phyloP scores from a whole-genome alignment of 2,113 vertebrate species.

The Microcebus griseorufus region DNA sequence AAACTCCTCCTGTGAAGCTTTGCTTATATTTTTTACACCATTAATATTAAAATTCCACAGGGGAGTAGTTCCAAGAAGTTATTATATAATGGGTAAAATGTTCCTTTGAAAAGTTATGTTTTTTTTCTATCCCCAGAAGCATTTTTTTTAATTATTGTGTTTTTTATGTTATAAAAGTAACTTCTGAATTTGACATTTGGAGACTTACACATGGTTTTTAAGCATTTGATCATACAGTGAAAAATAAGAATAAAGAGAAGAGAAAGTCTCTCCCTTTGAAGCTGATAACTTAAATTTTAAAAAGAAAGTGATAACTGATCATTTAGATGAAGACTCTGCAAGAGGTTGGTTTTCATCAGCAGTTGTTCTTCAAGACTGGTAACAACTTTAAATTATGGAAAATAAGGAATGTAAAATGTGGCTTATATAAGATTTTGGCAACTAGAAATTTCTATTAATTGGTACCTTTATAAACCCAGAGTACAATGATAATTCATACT shows the following conservation, averaged over 20 bases:
- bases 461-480: background rate
- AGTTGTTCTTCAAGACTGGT: background rate
- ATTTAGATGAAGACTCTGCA: background rate
- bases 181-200: background rate
- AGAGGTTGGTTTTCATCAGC: background rate
- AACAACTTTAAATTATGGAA: background rate
- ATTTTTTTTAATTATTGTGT: background rate
- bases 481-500: background rate
- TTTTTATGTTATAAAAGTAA: background rate
- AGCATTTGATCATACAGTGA: background rate
- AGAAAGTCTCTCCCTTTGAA: background rate
- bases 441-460: slow-evolving; percentile 12
- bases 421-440: background rate
- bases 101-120: background rate
- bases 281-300: background rate
- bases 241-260: slow-evolving; percentile 5
- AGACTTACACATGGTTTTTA: background rate
- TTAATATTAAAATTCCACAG: background rate
- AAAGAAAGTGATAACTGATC: background rate
- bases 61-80: background rate
- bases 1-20: background rate
- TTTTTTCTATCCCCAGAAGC: background rate
- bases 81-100: background rate
- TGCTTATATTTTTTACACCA: background rate
- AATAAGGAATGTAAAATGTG: background rate